A percentile compares a stretch with the other conserved stretches of the same genome.
These are phyloP conservation scores for Bombus pyrosoma DNA, from an alignment of 1,140 invertebrate genomes.

Conservation along the genomic window DNA sequence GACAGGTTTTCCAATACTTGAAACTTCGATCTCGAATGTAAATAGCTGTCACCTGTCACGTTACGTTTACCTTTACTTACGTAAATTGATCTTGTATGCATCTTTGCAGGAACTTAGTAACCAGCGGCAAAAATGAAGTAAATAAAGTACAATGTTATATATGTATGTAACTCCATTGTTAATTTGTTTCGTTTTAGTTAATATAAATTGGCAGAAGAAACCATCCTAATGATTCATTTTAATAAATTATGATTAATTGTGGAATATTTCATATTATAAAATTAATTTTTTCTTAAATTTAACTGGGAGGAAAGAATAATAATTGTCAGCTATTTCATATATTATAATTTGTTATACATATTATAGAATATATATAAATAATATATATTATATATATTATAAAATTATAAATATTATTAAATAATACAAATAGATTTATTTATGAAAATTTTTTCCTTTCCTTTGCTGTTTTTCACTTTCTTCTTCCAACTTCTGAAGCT, in stretches of 20 bases:
- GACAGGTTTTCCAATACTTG: background rate
- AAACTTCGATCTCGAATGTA: slow-evolving; percentile 2
- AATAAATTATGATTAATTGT: background rate
- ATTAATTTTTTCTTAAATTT: background rate
- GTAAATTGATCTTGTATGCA: slow-evolving; percentile 17
- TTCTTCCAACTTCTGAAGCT: slow-evolving; percentile 82
- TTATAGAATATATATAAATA: no score
- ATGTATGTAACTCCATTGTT: background rate
- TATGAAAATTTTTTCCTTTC: slow-evolving; percentile 74
- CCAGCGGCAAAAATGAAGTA: background rate
- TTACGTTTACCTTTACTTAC: slow-evolving; percentile 19
- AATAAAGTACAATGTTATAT: background rate
- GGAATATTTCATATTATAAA: background rate
- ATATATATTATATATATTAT: no score
- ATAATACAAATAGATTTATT: background rate
- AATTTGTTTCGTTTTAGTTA: background rate
- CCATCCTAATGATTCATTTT: background rate
- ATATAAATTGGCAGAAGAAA: background rate
- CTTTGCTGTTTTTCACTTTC: slow-evolving; percentile 82
- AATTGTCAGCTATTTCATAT: background rate
- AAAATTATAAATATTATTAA: background rate
- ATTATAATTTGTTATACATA: background rate
- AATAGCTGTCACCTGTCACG: background rate
- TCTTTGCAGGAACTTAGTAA: background rate
- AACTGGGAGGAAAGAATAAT: background rate